Evolutionary conservation across 2,797 vertebrate species (phyloP).

Genomic region (Enteromius mattozi): DNA sequence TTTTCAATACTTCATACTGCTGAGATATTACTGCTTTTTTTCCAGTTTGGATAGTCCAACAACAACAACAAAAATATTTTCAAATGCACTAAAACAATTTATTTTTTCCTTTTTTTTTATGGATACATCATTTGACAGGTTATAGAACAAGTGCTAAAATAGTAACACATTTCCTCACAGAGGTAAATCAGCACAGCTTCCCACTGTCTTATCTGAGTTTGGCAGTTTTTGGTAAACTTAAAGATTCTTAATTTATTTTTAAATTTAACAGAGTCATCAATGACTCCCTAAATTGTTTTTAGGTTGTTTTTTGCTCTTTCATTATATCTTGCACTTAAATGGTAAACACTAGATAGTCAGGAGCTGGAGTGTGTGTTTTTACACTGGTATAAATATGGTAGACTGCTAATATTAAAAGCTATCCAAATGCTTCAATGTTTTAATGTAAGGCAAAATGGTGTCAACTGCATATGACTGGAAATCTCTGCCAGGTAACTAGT

Average conservation of each 20-base stretch:
- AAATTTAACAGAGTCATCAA: neutral
- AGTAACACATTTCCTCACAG: conserved; percentile 59
- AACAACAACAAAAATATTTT: neutral
- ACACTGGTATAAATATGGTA: neutral
- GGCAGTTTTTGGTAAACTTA: neutral
- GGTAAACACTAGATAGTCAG: neutral
- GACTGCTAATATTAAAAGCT: neutral
- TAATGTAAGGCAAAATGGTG: conserved; percentile 47
- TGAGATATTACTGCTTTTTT: conserved; percentile 64
- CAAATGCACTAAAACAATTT: neutral
- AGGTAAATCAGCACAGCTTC: conserved; percentile 42
- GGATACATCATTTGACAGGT: conserved; percentile 6
- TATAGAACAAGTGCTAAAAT: conserved; percentile 53
- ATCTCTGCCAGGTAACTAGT: conserved; percentile 45
- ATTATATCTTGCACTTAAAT: neutral
- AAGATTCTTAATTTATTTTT: neutral
- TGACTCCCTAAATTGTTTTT: neutral
- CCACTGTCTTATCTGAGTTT: conserved; percentile 20
- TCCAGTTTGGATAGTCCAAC: conserved; percentile 72
- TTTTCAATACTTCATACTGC: conserved; percentile 82
- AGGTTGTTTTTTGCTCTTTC: neutral
- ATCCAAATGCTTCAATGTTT: neutral
- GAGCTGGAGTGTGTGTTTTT: conserved; percentile 1
- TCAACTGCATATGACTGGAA: conserved; percentile 53
- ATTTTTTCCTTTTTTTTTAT: neutral